Evolutionary conservation across 2,113 vertebrate genomes (phyloP).

Genomic region (Gnathonemus longibarbis): DNA sequence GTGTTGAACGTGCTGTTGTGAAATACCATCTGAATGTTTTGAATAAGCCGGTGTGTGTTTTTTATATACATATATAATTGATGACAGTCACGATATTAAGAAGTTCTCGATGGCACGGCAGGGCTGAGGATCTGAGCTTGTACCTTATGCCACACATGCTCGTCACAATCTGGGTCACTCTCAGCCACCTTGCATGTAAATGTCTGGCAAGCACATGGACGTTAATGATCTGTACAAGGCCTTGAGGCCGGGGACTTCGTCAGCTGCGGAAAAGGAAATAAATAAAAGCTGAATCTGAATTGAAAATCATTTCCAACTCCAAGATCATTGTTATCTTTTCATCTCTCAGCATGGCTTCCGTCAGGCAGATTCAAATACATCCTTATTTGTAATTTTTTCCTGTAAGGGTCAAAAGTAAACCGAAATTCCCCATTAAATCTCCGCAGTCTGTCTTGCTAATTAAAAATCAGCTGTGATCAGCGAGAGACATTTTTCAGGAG

Average conservation of each 20-base stretch:
- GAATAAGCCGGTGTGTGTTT: background rate
- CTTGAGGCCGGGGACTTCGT: background rate
- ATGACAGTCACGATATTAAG: background rate
- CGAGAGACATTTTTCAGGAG: constrained; percentile 13
- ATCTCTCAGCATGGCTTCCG: background rate
- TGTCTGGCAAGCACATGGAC: background rate
- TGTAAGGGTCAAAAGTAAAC: constrained; percentile 2
- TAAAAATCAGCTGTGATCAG: constrained; percentile 15
- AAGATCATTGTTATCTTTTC: constrained; percentile 14
- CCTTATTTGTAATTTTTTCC: constrained; percentile 7
- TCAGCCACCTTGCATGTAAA: background rate
- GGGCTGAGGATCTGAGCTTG: background rate
- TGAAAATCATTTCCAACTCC: background rate
- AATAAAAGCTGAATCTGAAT: constrained; percentile 2
- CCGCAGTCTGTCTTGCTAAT: background rate
- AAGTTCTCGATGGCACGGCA: background rate
- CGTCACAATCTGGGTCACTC: background rate
- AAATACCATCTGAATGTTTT: background rate
- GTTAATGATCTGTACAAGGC: background rate
- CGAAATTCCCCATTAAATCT: constrained; percentile 9
- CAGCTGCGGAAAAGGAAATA: background rate
- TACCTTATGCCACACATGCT: background rate
- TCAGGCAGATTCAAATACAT: constrained; percentile 17
- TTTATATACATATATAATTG: background rate
- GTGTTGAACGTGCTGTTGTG: background rate